Evolutionary conservation across 37 sponge, comb jelly and placozoan species (phyloP).

Genomic region (Eunapius fragilis): DNA sequence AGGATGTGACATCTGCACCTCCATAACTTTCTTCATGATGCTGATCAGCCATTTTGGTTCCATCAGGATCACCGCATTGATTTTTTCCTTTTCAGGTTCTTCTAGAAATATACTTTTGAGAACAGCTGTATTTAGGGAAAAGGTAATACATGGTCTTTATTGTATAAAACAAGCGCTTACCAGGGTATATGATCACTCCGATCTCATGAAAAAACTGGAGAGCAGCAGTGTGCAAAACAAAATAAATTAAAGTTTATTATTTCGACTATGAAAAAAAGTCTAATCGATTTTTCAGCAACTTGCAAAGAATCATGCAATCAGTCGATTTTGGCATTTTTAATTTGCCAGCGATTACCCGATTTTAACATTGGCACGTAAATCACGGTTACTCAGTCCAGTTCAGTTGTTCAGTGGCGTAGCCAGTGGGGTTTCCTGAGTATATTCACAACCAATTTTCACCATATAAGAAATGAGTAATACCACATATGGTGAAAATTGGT

Average conservation of each 20-base stretch:
- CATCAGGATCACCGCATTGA: conserved; percentile 37
- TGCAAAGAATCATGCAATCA: too few relatives aligned
- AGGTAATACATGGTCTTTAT: background rate
- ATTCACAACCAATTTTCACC: too few relatives aligned
- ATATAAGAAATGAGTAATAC: too few relatives aligned
- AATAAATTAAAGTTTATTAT: too few relatives aligned
- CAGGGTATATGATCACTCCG: conserved; percentile 30
- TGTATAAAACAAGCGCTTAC: conserved; percentile 6
- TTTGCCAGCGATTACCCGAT: too few relatives aligned
- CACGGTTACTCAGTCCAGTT: too few relatives aligned
- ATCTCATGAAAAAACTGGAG: conserved; percentile 53
- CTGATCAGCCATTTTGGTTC: conserved; percentile 48
- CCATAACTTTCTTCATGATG: conserved; percentile 63
- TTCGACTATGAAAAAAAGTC: background rate
- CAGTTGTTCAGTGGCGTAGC: too few relatives aligned
- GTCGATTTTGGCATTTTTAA: too few relatives aligned
- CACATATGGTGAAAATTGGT: too few relatives aligned
- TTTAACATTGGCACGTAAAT: too few relatives aligned
- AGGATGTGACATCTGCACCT: background rate
- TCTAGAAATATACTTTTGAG: conserved; percentile 29
- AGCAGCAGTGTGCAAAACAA: conserved; percentile 8
- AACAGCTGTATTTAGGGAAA: background rate
- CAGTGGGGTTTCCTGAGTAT: too few relatives aligned
- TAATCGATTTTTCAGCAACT: background rate
- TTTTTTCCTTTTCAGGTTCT: conserved; percentile 23